These are phyloP conservation scores for Clupea harengus DNA, from an alignment of 2,113 vertebrate species.

Conservation along the genomic window DNA sequence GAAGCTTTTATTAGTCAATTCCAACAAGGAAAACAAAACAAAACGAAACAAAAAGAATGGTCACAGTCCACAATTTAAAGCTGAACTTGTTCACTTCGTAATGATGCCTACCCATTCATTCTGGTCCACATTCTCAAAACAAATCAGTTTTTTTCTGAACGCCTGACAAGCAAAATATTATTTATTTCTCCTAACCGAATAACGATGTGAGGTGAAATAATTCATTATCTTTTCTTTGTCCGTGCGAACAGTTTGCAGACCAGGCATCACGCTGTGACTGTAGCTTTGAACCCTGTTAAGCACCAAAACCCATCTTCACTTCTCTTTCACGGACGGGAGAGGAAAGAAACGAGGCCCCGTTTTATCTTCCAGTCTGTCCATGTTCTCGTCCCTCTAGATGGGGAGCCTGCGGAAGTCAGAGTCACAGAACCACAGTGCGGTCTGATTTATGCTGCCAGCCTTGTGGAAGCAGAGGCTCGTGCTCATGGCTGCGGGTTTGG, in stretches of 20 bases:
- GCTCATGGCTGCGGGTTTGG: neutral
- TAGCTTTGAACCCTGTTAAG: neutral
- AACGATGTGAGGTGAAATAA: slow-evolving; percentile 44
- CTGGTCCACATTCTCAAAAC: neutral
- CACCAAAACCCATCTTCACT: neutral
- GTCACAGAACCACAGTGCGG: neutral
- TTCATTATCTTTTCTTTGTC: slow-evolving; percentile 42
- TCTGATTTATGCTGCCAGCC: neutral
- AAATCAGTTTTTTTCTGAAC: neutral
- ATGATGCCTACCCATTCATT: neutral
- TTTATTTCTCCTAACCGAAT: neutral
- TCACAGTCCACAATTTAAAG: slow-evolving; percentile 15
- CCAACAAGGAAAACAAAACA: neutral
- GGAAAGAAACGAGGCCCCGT: neutral
- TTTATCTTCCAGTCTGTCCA: slow-evolving; percentile 15
- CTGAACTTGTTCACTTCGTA: neutral
- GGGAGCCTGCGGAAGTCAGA: neutral
- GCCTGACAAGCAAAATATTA: neutral
- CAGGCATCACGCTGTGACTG: neutral
- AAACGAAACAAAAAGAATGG: neutral
- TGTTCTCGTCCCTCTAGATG: neutral
- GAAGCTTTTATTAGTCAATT: slow-evolving; percentile 18
- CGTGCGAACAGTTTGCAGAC: neutral
- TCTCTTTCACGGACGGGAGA: neutral
- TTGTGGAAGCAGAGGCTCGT: neutral